These are phyloP conservation scores for Hemithea aestivaria DNA, from an alignment of 2,888 invertebrate species.

Conservation along the genomic window DNA sequence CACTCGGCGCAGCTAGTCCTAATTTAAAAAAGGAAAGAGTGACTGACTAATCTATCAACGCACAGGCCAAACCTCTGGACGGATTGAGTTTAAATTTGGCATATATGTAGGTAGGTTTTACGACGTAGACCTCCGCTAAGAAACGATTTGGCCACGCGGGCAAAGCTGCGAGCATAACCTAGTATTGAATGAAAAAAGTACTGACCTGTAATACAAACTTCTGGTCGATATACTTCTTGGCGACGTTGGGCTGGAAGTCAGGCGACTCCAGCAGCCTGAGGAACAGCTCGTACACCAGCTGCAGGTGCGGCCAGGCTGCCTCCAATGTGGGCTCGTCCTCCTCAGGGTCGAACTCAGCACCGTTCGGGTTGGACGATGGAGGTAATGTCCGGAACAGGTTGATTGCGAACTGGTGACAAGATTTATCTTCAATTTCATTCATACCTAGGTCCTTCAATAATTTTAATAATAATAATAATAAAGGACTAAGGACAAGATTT, in stretches of 20 bases:
- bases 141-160: no score
- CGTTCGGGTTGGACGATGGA: constrained; percentile 90
- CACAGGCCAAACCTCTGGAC: no score
- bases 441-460: neutral
- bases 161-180: no score
- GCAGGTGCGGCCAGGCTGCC: constrained; percentile 96
- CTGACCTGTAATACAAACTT: constrained; percentile 94
- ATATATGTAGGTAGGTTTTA: no score
- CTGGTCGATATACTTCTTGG: constrained; percentile 96
- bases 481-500: no score
- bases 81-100: no score
- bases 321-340: constrained; percentile 97
- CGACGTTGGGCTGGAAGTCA: constrained; percentile 94
- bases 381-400: constrained; percentile 94
- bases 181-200: constrained; percentile 7
- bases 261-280: constrained; percentile 92
- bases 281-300: constrained; percentile 88
- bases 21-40: no score
- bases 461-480: no score
- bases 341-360: constrained; percentile 94
- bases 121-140: no score
- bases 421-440: neutral
- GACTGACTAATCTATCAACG: no score
- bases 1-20: no score
- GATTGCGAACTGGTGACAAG: constrained; percentile 83